Base-by-base conservation (phyloP, 92 coral and sea anemone genomes). In the Epizoanthus illoricatus region DNA sequence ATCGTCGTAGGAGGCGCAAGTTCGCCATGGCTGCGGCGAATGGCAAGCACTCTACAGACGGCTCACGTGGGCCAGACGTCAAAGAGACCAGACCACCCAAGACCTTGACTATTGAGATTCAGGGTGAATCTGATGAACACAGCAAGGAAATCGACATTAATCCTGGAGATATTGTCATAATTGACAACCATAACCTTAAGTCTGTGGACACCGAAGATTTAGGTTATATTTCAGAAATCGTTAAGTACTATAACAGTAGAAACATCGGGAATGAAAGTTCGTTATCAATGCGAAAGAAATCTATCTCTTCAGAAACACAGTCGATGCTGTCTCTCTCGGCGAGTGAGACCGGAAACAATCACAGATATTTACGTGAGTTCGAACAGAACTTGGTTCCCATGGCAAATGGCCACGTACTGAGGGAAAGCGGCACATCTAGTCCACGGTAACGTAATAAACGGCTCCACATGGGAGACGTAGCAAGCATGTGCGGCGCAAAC, bases 171-270 rank as follows among this genome's bases (percentile, higher is more conserved):
- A 86, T 93, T 66, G 91, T 93, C 61, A 88, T 93, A 52, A 93
- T 93, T 71, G 97, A 93, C 83, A 89, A 92, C 78, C 88, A 93
- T 62, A 89, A 93, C 76, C 76, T 87, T 33, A 88, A 93, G 28
- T 87, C 88, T 63, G 85, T 90, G 17, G 92, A 87, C 83, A 93
- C 92, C 70, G 97, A 88, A 59, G 97, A 93, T 84, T 90, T 93
- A 74, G 94, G 97, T 2, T 93, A 93, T 71, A 89, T 93, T 64
- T 93, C 97, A 78, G 94, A 93, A 73, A 90, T 93, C 61, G 92
- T 93, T 58, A 91, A 91, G 67, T 93, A 90, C 76, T 90, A 93
- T 68, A 93, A 93, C 65, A 90, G 92, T 57, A 91, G 88, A 59
- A 93, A 90, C 40, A 85, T 85, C 61, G 92, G 85, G 33, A 87